Evolutionary conservation across 2,113 vertebrate species (phyloP).

Genomic region (Suncus etruscus): DNA sequence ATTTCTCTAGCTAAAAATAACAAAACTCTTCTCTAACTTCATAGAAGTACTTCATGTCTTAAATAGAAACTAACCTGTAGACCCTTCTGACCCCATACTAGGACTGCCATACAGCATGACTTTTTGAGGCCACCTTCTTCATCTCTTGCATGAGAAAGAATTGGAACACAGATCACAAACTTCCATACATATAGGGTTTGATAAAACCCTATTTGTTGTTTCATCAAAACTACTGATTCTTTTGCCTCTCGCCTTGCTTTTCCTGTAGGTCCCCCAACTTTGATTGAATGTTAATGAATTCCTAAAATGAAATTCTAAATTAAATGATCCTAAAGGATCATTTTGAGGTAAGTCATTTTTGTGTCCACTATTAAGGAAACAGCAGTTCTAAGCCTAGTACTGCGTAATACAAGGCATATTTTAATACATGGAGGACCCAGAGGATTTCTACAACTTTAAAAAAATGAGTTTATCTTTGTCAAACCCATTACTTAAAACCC

Average conservation of each 20-base stretch:
- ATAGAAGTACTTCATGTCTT: background rate
- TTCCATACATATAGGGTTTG: background rate
- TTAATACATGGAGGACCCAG: background rate
- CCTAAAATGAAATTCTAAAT: background rate
- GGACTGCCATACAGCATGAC: background rate
- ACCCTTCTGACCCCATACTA: background rate
- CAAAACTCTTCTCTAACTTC: background rate
- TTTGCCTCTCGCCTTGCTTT: background rate
- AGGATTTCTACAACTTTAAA: background rate
- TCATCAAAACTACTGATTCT: background rate
- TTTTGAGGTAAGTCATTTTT: background rate
- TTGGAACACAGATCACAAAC: background rate
- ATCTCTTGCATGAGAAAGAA: background rate
- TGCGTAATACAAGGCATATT: background rate
- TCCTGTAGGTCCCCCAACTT: background rate
- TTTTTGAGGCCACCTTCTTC: background rate
- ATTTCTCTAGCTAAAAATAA: background rate
- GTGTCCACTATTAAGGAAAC: background rate
- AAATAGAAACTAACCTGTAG: background rate
- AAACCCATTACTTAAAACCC: constrained; percentile 6
- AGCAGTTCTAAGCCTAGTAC: background rate
- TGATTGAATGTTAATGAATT: background rate
- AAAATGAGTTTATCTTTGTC: background rate
- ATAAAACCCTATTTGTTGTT: background rate
- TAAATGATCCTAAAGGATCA: background rate